Base-by-base conservation (phyloP, 2,888 invertebrate genomes). In the Spatulosminthurus flaviceps region DNA sequence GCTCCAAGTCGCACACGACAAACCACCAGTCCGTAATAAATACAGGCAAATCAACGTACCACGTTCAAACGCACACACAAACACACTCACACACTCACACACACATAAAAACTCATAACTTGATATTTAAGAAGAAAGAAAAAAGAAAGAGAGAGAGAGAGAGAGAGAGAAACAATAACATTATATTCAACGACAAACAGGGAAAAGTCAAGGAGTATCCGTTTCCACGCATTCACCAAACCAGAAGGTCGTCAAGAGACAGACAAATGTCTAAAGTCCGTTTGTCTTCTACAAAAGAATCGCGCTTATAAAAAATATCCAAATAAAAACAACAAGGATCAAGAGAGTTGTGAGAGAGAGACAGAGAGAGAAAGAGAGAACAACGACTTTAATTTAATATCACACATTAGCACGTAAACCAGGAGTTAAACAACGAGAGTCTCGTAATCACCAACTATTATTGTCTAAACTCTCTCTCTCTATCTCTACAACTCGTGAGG, bases 371-470 rank as follows among this genome's bases (percentile, higher is more conserved):
- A n/a, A n/a, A n/a, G n/a, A n/a, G 13, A 21, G 64, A 24, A 64
- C 22, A 69, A 34, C 69, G 19, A 29, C 29, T 28, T 34, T 69
- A 69, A 69, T 69, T 69, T 69, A 69, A 69, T 28, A 69, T 69
- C 69, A 34, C 69, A 34, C 28, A 69, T 69, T 69, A 69, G 19
- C 69, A 69, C 67, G 24, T 28, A 69, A 69, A 69, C 69, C 69
- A 69, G 34, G 34, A 69, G 28, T 29, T 29, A n/a, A 64, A 64
- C 21, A 64, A 34, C 69, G 69, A 69, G 69, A 28, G n/a, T 28
- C 69, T 69, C n/a, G 69, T 69, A 69, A 69, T 69, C 24, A 69
- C 69, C 69, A 69, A 29, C 69, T 69, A 69, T 69, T 69, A 69
- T 34, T 69, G 69, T 69, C 69, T 69, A 29, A 11, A 74, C 51